Evolutionary conservation across 2,888 invertebrate genomes (phyloP), one percentile per base, ranked within the genome.

Genomic region (Sarcophaga caerulescens): DNA sequence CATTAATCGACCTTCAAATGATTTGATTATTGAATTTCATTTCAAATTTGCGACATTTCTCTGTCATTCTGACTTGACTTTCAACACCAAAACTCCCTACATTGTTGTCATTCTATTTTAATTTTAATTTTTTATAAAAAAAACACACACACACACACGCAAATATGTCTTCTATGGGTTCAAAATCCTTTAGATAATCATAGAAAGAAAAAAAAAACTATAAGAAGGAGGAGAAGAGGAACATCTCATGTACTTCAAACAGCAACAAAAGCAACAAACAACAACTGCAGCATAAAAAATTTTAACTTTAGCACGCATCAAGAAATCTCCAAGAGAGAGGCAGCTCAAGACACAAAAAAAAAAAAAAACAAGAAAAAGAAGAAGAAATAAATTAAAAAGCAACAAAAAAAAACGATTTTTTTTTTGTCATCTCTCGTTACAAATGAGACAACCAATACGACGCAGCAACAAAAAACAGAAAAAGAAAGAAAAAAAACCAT

Each of bases 161-260:
- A 12, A 52, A 4, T 14, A 12, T 52, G 14, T 52, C 52, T 52
- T 52, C 3, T 52, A 52, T 23, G 45, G 17, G 85, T 85, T 85
- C 85, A 85, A 82, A 85, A 82, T 85, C 82, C 85, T 85, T 81
- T 71, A 85, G 78, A 85, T 82, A 81, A 78, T 85, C 74, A 59
- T 65, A 47, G 45, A 69, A 70, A 65, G 6, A 35, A 35, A 35
- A 35, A 35, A 35, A 35, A 35, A 35, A 23, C 8, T n/a, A 47
- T 3, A 47, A 76, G 21, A 11, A 75, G 45, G 66, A 60, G 4
- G 17, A 45, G 17, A 47, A 69, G 25, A 47, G 62, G 25, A 52
- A 69, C 23, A 45, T 60, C 76, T 80, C 57, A 63, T 74, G 79
- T 70, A 69, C 79, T 66, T 81, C 65, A 76, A 60, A 52, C 75